These are phyloP conservation scores for Macaria liturata DNA, from an alignment of 2,888 invertebrate genomes.

Conservation along the genomic window DNA sequence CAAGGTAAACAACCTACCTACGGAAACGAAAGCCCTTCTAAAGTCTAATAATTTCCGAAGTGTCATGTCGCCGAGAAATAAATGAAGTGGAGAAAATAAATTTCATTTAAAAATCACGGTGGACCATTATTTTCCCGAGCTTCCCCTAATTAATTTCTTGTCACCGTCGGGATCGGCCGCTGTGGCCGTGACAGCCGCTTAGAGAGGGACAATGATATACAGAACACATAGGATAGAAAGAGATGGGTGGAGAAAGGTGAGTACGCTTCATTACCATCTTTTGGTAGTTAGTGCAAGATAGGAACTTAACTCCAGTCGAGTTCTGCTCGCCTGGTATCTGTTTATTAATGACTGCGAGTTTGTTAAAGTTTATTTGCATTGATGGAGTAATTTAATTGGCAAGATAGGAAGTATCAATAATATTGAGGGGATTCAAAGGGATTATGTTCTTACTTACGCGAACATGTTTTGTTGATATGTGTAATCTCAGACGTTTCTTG, in stretches of 20 bases:
- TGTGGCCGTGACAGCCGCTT: slow-evolving; percentile 73
- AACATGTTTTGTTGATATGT: too few relatives aligned
- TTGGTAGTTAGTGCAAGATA: slow-evolving; percentile 76
- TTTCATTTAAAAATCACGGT: slow-evolving; percentile 82
- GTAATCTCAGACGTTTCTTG: too few relatives aligned
- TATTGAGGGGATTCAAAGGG: too few relatives aligned
- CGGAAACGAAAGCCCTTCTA: slow-evolving; percentile 57
- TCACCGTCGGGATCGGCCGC: slow-evolving; percentile 78
- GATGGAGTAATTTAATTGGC: too few relatives aligned
- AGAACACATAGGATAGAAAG: slow-evolving; percentile 34
- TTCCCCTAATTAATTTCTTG: slow-evolving; percentile 83
- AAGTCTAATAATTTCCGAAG: slow-evolving; percentile 80
- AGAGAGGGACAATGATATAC: slow-evolving; percentile 48
- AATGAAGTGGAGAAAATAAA: slow-evolving; percentile 82
- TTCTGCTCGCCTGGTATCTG: slow-evolving; percentile 65
- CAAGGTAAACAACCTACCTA: slow-evolving; percentile 68
- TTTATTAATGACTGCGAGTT: slow-evolving; percentile 66
- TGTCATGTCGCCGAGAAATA: slow-evolving; percentile 79
- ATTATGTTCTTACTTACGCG: too few relatives aligned
- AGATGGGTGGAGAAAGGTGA: slow-evolving; percentile 64
- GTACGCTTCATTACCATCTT: slow-evolving; percentile 79
- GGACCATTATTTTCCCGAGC: slow-evolving; percentile 78
- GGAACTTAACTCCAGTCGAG: slow-evolving; percentile 69
- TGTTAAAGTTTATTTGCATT: too few relatives aligned
- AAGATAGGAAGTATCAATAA: too few relatives aligned